Evolutionary conservation across 2,888 invertebrate genomes (phyloP).

Genomic region (Drosophila dives): DNA sequence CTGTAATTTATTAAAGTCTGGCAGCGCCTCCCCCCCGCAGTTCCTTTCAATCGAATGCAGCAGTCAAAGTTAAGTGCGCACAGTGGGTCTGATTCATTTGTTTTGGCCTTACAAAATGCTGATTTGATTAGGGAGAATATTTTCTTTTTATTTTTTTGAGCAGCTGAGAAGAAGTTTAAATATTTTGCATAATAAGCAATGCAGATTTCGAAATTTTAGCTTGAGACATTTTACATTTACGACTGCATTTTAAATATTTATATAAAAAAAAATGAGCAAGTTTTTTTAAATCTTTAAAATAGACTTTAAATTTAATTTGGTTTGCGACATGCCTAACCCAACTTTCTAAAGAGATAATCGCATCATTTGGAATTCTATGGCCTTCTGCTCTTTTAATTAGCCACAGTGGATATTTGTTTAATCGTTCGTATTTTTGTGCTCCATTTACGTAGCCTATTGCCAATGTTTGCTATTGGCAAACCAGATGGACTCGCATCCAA

Average conservation of each 20-base stretch:
- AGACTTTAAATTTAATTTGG: background rate
- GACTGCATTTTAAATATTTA: background rate
- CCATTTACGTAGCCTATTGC: constrained; percentile 38
- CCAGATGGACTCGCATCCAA: constrained; percentile 35
- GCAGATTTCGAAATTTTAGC: background rate
- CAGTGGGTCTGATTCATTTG: constrained; percentile 31
- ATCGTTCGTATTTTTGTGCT: constrained; percentile 20
- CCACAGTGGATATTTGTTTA: constrained; percentile 11
- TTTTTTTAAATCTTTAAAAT: background rate
- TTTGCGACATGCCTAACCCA: background rate
- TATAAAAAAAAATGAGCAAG: background rate
- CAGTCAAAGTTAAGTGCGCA: constrained; percentile 17
- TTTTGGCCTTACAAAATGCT: background rate
- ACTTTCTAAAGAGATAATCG: background rate
- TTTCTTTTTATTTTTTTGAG: background rate
- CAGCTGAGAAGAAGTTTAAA: background rate
- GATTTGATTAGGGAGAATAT: background rate
- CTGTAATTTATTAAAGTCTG: constrained; percentile 77
- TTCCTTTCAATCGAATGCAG: constrained; percentile 38
- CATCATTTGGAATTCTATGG: background rate
- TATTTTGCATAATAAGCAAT: background rate
- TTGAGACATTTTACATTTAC: background rate
- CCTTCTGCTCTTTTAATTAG: constrained; percentile 10
- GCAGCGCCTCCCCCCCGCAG: constrained; percentile 20
- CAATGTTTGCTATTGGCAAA: constrained; percentile 59